Conservation (phyloP, 2,113 vertebrate species). For the Bos javanicus region DNA sequence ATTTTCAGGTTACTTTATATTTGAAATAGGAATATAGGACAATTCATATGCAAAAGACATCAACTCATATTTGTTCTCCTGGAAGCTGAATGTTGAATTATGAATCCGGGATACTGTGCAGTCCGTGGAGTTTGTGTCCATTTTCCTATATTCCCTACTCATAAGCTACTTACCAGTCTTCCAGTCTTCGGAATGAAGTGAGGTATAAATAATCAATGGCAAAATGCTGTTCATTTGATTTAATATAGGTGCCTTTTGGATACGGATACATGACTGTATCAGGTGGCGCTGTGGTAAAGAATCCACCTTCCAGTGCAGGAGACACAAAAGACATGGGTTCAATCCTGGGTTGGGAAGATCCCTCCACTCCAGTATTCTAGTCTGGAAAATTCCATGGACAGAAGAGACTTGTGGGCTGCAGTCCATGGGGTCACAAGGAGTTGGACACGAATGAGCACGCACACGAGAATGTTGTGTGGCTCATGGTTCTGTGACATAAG, state of each 20-base stretch:
- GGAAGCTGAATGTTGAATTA: rapidly evolving
- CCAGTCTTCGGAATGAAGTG: background rate
- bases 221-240: background rate
- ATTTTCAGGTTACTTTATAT: background rate
- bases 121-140: rapidly evolving
- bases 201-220: background rate
- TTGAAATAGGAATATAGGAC: background rate
- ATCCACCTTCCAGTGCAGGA: background rate
- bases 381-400: background rate
- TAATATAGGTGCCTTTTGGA: background rate
- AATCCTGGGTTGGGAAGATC: background rate
- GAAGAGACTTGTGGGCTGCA: rapidly evolving
- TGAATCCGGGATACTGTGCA: rapidly evolving
- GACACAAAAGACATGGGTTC: background rate
- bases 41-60: background rate
- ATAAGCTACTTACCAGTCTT: no score
- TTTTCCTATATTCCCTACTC: rapidly evolving
- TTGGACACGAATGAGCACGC: background rate
- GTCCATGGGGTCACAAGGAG: background rate
- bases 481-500: background rate
- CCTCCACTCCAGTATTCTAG: background rate
- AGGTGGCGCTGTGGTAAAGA: background rate
- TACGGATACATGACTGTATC: background rate
- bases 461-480: background rate
- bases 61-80: background rate